A percentile compares a stretch with the other conserved stretches of the same genome.
Evolutionary conservation across 1,140 invertebrate species (phyloP).

Genomic region (Drosophila dunni): DNA sequence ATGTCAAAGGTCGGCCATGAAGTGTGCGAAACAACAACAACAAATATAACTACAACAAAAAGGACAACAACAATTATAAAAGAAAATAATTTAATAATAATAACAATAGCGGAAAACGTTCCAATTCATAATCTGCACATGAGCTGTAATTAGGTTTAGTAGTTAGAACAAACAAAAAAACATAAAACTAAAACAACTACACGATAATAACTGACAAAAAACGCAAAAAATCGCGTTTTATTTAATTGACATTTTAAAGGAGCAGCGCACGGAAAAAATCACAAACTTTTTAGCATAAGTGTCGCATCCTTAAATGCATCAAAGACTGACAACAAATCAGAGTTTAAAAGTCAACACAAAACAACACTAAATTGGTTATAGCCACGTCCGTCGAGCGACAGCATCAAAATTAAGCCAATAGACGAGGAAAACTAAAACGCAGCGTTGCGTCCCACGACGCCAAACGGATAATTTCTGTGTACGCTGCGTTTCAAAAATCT

Average conservation of each 20-base stretch:
- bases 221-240: slow-evolving; percentile 26
- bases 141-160: slow-evolving; percentile 80
- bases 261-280: not conserved
- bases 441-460: slow-evolving; percentile 76
- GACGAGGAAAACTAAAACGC: slow-evolving; percentile 67
- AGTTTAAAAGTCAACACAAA: not conserved
- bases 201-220: slow-evolving; percentile 23
- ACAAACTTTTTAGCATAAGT: not conserved
- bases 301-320: slow-evolving; percentile 31
- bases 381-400: slow-evolving; percentile 67
- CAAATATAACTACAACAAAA: slow-evolving; percentile 50
- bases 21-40: slow-evolving; percentile 66
- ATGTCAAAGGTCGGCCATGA: slow-evolving; percentile 82
- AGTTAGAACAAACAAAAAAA: slow-evolving; percentile 61
- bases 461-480: slow-evolving; percentile 77
- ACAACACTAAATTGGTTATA: slow-evolving; percentile 48
- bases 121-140: slow-evolving; percentile 61
- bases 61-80: slow-evolving; percentile 41
- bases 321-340: slow-evolving; percentile 22
- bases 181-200: slow-evolving; percentile 15
- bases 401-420: slow-evolving; percentile 81
- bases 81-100: slow-evolving; percentile 3
- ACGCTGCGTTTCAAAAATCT: slow-evolving; percentile 79
- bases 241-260: slow-evolving; percentile 11
- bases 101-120: slow-evolving; percentile 50